A percentile compares a stretch with the other conserved stretches of the same genome.
These are phyloP conservation scores for Cynopterus sphinx DNA, from an alignment of 2,797 vertebrate species.

Conservation along the genomic window DNA sequence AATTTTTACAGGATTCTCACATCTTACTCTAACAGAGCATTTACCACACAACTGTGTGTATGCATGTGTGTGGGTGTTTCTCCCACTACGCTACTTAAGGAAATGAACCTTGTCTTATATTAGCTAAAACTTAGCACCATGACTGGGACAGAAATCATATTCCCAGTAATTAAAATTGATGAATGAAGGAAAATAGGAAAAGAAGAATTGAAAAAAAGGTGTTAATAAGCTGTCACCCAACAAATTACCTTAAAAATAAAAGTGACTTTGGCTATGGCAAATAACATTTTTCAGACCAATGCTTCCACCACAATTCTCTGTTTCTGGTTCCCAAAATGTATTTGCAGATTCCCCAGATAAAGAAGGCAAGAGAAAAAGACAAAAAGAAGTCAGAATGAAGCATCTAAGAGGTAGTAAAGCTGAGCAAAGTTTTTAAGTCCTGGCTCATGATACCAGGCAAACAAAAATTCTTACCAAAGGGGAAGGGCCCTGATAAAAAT, in stretches of 20 bases:
- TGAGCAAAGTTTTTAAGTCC: neutral
- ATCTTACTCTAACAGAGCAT: neutral
- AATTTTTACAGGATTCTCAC: neutral
- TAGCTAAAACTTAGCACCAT: neutral
- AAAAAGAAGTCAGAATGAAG: neutral
- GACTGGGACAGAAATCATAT: neutral
- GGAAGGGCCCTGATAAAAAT: neutral
- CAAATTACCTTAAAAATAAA: neutral
- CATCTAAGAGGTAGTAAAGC: neutral
- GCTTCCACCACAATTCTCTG: neutral
- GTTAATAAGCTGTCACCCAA: neutral
- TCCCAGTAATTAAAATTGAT: neutral
- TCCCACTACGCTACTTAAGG: neutral
- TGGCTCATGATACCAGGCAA: neutral
- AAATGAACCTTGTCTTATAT: neutral
- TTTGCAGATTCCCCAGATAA: neutral
- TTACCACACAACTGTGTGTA: neutral
- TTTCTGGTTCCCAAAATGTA: neutral
- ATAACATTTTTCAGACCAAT: neutral
- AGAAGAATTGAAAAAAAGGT: neutral
- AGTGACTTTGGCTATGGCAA: neutral
- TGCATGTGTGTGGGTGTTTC: neutral
- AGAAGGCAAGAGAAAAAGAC: neutral
- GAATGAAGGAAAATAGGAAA: neutral
- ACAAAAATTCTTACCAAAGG: neutral